A percentile compares a stretch with the other conserved stretches of the same genome.
These are phyloP conservation scores for Drosophila nasuta DNA, from an alignment of 1,140 invertebrate species.

Conservation along the genomic window DNA sequence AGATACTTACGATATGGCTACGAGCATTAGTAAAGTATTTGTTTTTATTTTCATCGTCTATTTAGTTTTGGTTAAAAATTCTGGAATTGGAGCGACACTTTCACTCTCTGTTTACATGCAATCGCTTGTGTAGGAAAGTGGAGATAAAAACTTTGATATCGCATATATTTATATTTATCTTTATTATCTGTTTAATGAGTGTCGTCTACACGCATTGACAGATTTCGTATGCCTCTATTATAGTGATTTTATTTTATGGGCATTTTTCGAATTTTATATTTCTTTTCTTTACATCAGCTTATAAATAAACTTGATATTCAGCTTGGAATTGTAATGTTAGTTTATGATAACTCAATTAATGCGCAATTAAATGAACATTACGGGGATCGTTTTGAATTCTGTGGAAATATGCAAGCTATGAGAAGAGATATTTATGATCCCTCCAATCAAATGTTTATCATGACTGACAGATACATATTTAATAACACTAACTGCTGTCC, in stretches of 20 bases:
- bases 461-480: constrained; percentile 64
- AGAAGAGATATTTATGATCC: constrained; percentile 12
- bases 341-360: constrained; percentile 70
- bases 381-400: constrained; percentile 12
- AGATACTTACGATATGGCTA: constrained; percentile 21
- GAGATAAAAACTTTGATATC: constrained; percentile 8
- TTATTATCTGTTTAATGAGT: constrained; percentile 58
- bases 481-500: constrained; percentile 45
- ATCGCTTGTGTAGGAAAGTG: constrained; percentile 1
- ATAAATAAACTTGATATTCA: constrained; percentile 15
- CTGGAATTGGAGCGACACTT: constrained; percentile 56
- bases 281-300: background rate
- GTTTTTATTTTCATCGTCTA: constrained; percentile 52
- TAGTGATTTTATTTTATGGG: constrained; percentile 40
- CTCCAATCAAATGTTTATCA: constrained; percentile 50
- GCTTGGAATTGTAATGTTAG: background rate
- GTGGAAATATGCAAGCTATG: constrained; percentile 43
- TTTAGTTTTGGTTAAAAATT: constrained; percentile 62
- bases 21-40: constrained; percentile 44
- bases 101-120: constrained; percentile 52
- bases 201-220: constrained; percentile 45
- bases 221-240: constrained; percentile 68
- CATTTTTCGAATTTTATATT: constrained; percentile 20
- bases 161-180: constrained; percentile 38
- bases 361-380: constrained; percentile 60